Percentiles rank a stretch among this genome's conserved stretches.
Evolutionary conservation across 2,888 invertebrate species (phyloP).

Genomic region (Acrocera orbiculus): DNA sequence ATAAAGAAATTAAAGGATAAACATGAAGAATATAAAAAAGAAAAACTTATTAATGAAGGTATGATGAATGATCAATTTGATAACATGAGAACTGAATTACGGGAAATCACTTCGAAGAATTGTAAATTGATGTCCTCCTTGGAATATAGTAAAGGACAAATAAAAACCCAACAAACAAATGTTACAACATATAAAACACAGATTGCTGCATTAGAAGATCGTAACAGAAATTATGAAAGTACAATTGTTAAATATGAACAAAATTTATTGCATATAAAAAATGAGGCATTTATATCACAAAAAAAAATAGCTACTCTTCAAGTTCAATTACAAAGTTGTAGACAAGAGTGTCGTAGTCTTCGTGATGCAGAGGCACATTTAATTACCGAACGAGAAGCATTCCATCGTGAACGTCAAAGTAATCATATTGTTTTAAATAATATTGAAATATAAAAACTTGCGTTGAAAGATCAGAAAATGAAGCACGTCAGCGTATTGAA

Average conservation of each 20-base stretch:
- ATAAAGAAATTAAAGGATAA: conserved; percentile 61
- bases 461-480: conserved; percentile 67
- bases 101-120: conserved; percentile 54
- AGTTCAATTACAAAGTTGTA: conserved; percentile 54
- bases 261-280: conserved; percentile 56
- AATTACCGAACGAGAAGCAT: conserved; percentile 62
- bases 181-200: conserved; percentile 69
- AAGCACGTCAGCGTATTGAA: conserved; percentile 56
- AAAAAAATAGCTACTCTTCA: conserved; percentile 56
- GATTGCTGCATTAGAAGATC: conserved; percentile 67
- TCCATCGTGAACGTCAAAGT: conserved; percentile 59
- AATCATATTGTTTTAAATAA: conserved; percentile 66
- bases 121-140: conserved; percentile 64
- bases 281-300: conserved; percentile 57
- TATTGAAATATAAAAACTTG: conserved; percentile 80
- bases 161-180: conserved; percentile 57
- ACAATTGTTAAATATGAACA: conserved; percentile 78
- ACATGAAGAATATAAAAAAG: conserved; percentile 67
- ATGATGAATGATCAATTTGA: conserved; percentile 73
- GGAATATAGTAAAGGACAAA: conserved; percentile 69
- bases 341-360: conserved; percentile 58
- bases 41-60: conserved; percentile 67
- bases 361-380: conserved; percentile 61
- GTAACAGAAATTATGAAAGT: conserved; percentile 62
- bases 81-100: conserved; percentile 55